Percentiles rank a stretch among this genome's conserved stretches.
Evolutionary conservation across 1,140 invertebrate species (phyloP).

Genomic region (Dendrolimus punctatus): DNA sequence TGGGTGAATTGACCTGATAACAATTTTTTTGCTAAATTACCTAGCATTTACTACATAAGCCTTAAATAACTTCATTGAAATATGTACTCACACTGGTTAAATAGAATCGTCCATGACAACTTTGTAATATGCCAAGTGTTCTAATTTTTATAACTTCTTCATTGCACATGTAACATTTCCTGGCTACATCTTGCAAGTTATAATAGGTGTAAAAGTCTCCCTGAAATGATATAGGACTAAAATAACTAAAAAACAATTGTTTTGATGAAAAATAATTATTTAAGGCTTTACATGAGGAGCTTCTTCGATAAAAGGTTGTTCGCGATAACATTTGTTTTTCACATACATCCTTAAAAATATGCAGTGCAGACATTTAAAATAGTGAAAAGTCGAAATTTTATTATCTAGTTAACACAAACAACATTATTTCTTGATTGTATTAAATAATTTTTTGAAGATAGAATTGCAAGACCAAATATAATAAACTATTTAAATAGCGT

Average conservation of each 20-base stretch:
- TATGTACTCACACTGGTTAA: slow-evolving; percentile 36
- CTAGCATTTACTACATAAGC: neutral
- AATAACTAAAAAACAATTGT: too few species aligned
- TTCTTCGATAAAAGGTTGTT: slow-evolving; percentile 27
- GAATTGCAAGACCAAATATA: too few species aligned
- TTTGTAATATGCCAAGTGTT: slow-evolving; percentile 44
- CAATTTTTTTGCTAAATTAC: slow-evolving; percentile 1
- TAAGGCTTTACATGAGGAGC: slow-evolving; percentile 19
- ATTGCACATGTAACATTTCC: slow-evolving; percentile 19
- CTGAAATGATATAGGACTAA: slow-evolving; percentile 22
- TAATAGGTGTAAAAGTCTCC: slow-evolving; percentile 32
- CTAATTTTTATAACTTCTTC: slow-evolving; percentile 31
- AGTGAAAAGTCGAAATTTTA: too few species aligned
- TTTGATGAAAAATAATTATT: too few species aligned
- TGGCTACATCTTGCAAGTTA: slow-evolving; percentile 21
- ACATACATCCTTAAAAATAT: neutral
- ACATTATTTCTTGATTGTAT: too few species aligned
- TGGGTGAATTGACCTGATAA: slow-evolving; percentile 8
- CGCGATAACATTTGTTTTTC: slow-evolving; percentile 21
- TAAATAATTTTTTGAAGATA: too few species aligned
- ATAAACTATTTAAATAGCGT: too few species aligned
- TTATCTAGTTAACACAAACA: too few species aligned
- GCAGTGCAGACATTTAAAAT: too few species aligned
- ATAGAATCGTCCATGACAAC: slow-evolving; percentile 36
- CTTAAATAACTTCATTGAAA: neutral